Percentiles rank a stretch among this genome's conserved stretches.
Conservation (phyloP, 2,113 vertebrate genomes). For the Alosa alosa region DNA sequence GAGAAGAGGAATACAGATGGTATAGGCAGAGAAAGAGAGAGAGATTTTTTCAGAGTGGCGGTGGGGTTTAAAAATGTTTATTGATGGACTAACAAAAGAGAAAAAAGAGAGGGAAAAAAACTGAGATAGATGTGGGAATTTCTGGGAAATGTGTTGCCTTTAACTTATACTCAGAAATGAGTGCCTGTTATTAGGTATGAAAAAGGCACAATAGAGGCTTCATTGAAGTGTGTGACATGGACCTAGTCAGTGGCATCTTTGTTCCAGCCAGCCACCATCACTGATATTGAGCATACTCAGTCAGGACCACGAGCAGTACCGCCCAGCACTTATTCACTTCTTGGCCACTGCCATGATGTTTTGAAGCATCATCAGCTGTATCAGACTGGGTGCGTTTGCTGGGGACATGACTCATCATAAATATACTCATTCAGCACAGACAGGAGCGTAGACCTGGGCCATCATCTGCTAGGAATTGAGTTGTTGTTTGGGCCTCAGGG, state of each 20-base stretch:
- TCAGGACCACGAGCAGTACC: not conserved
- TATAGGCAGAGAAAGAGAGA: conserved; percentile 1
- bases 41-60: conserved; percentile 4
- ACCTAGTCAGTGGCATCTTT: conserved; percentile 1
- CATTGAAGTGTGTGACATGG: not conserved
- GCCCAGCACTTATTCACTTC: not conserved
- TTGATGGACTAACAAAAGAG: not conserved
- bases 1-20: conserved; percentile 49
- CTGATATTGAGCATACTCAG: not conserved
- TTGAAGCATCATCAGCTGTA: not conserved
- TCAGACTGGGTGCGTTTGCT: not conserved
- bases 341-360: not conserved
- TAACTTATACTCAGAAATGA: not conserved
- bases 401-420: not conserved
- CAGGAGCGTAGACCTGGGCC: not conserved
- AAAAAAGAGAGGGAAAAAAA: not conserved
- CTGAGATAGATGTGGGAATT: no score
- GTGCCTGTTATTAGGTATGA: not conserved
- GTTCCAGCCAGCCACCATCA: not conserved
- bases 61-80: conserved; percentile 53
- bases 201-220: not conserved
- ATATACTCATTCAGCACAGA: conserved; percentile 1
- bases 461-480: not conserved
- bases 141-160: not conserved
- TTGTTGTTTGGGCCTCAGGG: not conserved